Evolutionary conservation across 2,797 vertebrate genomes (phyloP).

Genomic region (Gymnothorax reevesii): DNA sequence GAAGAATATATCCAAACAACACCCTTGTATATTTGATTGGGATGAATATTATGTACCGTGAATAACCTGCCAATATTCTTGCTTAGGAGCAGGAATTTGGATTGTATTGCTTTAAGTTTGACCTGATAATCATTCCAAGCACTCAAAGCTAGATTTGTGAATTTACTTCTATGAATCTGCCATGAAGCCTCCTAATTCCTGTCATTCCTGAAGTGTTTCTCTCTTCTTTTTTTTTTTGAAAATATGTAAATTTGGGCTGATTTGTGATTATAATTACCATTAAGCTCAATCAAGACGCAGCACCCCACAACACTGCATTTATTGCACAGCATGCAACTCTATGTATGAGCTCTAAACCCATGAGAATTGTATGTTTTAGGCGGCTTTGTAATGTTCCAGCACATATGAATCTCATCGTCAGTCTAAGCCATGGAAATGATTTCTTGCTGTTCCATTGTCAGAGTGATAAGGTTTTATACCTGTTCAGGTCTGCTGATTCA

Average conservation of each 20-base stretch:
- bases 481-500: conserved; percentile 51
- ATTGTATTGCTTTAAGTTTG: no score
- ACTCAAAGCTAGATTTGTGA: background rate
- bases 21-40: no score
- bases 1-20: no score
- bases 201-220: no score
- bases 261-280: background rate
- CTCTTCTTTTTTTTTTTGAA: background rate
- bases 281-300: background rate
- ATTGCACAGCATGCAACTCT: background rate
- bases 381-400: background rate
- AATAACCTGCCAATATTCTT: no score
- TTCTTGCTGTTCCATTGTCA: conserved; percentile 7
- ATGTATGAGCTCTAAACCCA: background rate
- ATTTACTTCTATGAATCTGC: background rate
- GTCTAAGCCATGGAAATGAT: conserved; percentile 14
- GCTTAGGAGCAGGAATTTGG: no score
- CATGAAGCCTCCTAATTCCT: background rate
- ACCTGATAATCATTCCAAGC: background rate
- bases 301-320: background rate
- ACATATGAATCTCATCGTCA: conserved; percentile 21
- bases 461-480: conserved; percentile 43
- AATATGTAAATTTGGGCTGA: background rate
- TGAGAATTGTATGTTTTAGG: background rate
- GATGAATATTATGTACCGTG: no score